A percentile compares a stretch with the other conserved stretches of the same genome.
Evolutionary conservation across 2,113 vertebrate species (phyloP).

Genomic region (Carlito syrichta): DNA sequence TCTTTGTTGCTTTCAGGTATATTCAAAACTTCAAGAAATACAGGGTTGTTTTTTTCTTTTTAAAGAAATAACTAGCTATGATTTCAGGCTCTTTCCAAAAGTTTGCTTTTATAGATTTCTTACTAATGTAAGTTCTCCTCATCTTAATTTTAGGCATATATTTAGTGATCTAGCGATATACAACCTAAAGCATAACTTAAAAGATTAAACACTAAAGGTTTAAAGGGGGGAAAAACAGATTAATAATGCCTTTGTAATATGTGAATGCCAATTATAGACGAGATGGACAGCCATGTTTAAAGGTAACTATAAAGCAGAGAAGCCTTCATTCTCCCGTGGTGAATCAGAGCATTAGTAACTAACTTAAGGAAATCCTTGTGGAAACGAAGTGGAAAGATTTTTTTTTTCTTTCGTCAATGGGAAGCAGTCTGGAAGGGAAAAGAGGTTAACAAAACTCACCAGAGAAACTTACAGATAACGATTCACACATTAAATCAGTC

Average conservation of each 20-base stretch:
- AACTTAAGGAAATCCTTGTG: constrained; percentile 23
- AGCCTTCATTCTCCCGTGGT: background rate
- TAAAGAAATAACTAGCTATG: background rate
- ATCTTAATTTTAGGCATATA: constrained; percentile 3
- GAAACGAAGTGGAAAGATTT: background rate
- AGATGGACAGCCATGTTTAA: constrained; percentile 29
- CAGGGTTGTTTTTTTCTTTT: background rate
- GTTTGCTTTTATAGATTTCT: background rate
- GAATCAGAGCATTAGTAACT: constrained; percentile 31
- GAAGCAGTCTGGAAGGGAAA: background rate
- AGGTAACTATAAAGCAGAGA: constrained; percentile 23
- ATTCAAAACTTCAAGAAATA: constrained; percentile 33
- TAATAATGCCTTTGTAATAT: constrained; percentile 50
- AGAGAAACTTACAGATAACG: background rate
- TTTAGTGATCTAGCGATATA: constrained; percentile 27
- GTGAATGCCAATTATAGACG: constrained; percentile 40
- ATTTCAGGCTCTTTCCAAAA: constrained; percentile 3
- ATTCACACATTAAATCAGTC: background rate
- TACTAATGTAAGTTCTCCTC: background rate
- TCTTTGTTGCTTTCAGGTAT: constrained; percentile 5
- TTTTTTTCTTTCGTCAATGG: background rate
- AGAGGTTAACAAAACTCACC: background rate
- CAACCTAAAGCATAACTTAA: constrained; percentile 34
- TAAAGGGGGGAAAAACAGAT: constrained; percentile 9
- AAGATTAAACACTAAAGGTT: constrained; percentile 39